These are phyloP conservation scores for Rhagoletis pomonella DNA, from an alignment of 1,140 invertebrate species.

Conservation along the genomic window DNA sequence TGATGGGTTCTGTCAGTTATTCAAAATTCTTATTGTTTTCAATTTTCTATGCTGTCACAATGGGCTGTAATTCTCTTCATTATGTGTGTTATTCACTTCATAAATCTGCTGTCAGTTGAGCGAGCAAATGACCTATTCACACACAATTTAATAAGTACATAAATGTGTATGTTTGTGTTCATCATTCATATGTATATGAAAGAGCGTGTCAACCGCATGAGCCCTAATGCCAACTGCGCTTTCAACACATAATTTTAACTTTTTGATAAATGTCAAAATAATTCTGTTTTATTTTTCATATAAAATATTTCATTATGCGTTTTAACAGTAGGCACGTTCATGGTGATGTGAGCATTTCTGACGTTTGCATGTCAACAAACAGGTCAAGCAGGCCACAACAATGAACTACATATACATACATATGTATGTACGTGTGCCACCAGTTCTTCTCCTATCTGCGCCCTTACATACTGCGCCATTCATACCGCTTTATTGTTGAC, in stretches of 20 bases:
- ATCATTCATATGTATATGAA: too few species aligned
- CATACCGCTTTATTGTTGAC: background rate
- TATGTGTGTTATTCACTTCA: too few species aligned
- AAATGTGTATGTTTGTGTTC: too few species aligned
- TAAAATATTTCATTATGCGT: background rate
- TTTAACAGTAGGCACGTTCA: background rate
- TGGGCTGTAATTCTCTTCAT: too few species aligned
- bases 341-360: slow-evolving; percentile 39
- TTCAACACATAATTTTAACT: slow-evolving; percentile 25
- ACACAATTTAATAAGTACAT: background rate
- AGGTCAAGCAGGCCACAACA: slow-evolving; percentile 13
- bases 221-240: background rate
- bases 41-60: too few species aligned
- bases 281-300: background rate
- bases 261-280: slow-evolving; percentile 39
- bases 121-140: background rate
- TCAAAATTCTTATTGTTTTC: too few species aligned
- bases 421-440: background rate
- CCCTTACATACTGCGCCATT: background rate
- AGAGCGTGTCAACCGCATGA: background rate
- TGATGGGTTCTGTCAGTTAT: too few species aligned
- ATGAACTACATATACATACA: background rate
- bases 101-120: background rate
- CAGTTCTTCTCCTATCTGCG: background rate
- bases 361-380: slow-evolving; percentile 42